Evolutionary conservation across 2,797 vertebrate species (phyloP).

Genomic region (Alca torda): DNA sequence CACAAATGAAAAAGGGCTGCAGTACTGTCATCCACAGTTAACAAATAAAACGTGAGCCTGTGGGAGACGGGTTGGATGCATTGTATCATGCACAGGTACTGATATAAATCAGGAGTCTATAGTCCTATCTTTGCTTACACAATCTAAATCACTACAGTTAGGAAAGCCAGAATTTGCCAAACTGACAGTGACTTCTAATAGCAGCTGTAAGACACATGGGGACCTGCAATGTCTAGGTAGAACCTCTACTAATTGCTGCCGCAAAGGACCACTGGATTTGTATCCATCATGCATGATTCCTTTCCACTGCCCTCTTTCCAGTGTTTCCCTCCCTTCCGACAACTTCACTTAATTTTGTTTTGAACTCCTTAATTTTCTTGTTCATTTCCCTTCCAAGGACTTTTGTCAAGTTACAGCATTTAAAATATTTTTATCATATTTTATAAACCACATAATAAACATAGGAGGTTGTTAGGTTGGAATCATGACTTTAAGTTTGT

Average conservation of each 20-base stretch:
- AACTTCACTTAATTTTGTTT: not conserved
- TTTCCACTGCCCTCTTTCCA: not conserved
- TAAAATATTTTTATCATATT: not conserved
- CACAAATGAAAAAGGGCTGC: slow-evolving; percentile 10
- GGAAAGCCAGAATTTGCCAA: not conserved
- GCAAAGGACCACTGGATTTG: not conserved
- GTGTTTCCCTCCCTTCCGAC: not conserved
- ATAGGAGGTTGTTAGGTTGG: not conserved
- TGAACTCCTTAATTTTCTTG: not conserved
- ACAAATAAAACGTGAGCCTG: not conserved
- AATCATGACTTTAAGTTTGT: not conserved
- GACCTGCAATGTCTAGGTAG: not conserved
- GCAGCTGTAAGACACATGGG: not conserved
- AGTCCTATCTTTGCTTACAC: not conserved
- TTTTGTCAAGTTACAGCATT: not conserved
- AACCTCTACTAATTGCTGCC: not conserved
- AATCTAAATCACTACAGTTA: not conserved
- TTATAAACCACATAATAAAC: not conserved
- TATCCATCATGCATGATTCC: accelerated
- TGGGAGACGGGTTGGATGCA: not conserved
- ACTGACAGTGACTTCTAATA: not conserved
- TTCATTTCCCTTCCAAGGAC: not conserved
- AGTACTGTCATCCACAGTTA: not conserved
- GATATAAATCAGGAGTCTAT: not conserved
- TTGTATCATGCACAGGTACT: not conserved